These are phyloP conservation scores for Bugulina stolonifera DNA, from an alignment of 2,888 invertebrate genomes.

Conservation along the genomic window DNA sequence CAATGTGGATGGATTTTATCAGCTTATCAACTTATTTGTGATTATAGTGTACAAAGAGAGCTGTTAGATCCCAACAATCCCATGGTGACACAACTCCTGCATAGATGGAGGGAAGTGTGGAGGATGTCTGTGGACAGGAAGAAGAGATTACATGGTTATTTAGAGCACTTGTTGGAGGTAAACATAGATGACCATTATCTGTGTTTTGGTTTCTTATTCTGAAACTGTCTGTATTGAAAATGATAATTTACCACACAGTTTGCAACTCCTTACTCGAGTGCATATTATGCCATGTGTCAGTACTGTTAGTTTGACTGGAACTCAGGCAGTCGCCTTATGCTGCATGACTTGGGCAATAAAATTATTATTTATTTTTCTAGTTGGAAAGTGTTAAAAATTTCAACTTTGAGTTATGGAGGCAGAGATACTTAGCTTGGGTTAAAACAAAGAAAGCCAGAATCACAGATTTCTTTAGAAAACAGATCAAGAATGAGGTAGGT, in stretches of 20 bases:
- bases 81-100: conserved; percentile 45
- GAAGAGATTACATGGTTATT: conserved; percentile 48
- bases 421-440: conserved; percentile 50
- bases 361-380: conserved; percentile 33
- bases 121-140: conserved; percentile 51
- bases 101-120: conserved; percentile 51
- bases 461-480: conserved; percentile 52
- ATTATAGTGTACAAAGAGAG: conserved; percentile 23
- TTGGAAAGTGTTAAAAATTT: conserved; percentile 53
- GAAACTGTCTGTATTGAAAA: neutral
- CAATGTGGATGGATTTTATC: too few species aligned
- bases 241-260: neutral
- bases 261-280: too few species aligned
- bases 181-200: neutral
- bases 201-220: neutral
- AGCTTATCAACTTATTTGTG: too few species aligned
- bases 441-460: conserved; percentile 50
- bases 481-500: conserved; percentile 43
- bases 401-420: conserved; percentile 51
- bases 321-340: too few species aligned
- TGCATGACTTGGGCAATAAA: too few species aligned
- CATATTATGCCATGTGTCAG: too few species aligned
- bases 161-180: conserved; percentile 50
- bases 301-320: too few species aligned
- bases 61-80: conserved; percentile 32